Base-by-base conservation (phyloP, 2,113 vertebrate genomes). In the Calyptomena viridis region DNA sequence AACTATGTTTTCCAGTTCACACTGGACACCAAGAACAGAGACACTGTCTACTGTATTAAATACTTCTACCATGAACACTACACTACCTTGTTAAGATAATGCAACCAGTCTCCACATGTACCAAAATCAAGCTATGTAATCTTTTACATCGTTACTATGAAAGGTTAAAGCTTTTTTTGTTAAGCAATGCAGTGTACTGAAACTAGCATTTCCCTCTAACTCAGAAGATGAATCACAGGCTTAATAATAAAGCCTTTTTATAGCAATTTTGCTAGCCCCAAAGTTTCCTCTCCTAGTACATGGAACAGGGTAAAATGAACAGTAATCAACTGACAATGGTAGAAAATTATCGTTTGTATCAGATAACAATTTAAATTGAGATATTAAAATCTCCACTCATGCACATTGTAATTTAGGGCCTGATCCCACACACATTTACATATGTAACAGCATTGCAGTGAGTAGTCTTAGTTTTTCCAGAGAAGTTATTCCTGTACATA, bases 221-320 rank as follows among this genome's bases (percentile, higher is more conserved):
- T 64, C 47, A 81, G 47, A 87, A 53, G 68, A 88, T 87, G 79
- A 95, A 88, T 96, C 93, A 94, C 40, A 75, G 56, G 56, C 73
- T 89, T 90, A 93, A 69, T 60, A 90, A 94, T 49, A 67, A 87
- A 88, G 27, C 21, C 50, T 75, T 88, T 77, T 77, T 83, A 90
- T 17, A 93, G 76, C 83, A 95, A 86, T 87, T 94, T 76, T 83
- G 53, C 39, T 67, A 88, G 47, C 63, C 60, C 90, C 85, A 52
- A 77, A 80, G 52, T 88, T 92, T 93, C 86, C n/a, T 72, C 79
- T 87, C 64, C 66, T 89, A 75, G 52, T 56, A 84, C 47, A n/a
- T 72, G 86, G 56, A 84, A 60, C 40, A 90, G 79, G 44, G 44
- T 68, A 81, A 94, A 93, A 81, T 64, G 64, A 94, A 90, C 50